Conservation (phyloP, 2,113 vertebrate species). For the Clarias gariepinus region DNA sequence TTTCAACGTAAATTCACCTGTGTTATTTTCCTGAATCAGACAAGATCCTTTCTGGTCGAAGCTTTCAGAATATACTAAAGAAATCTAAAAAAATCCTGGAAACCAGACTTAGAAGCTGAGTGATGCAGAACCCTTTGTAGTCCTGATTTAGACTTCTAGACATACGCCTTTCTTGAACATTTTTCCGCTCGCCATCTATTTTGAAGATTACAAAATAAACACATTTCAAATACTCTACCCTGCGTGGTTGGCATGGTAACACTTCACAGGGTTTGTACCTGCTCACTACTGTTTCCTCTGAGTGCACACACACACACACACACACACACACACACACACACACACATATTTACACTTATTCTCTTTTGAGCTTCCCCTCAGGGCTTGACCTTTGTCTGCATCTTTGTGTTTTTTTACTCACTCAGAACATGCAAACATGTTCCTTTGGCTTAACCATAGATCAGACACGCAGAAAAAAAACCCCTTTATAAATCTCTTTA, state of each 20-base stretch:
- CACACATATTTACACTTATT: slow-evolving; percentile 28
- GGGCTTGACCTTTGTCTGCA: slow-evolving; percentile 49
- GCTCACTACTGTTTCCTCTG: slow-evolving; percentile 52
- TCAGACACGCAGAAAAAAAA: not conserved
- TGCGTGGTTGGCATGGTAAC: slow-evolving; percentile 72
- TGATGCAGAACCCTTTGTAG: slow-evolving; percentile 28
- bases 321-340: slow-evolving; percentile 36
- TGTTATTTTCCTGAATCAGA: not conserved
- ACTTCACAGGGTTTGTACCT: slow-evolving; percentile 60
- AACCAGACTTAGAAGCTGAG: slow-evolving; percentile 26
- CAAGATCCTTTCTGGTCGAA: not conserved
- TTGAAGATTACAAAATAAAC: slow-evolving; percentile 61
- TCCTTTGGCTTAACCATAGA: not conserved
- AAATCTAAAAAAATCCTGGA: not conserved
- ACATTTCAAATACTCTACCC: slow-evolving; percentile 58
- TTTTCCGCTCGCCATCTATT: slow-evolving; percentile 49
- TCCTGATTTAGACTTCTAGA: slow-evolving; percentile 45
- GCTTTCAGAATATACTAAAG: not conserved
- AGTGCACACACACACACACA: slow-evolving; percentile 35
- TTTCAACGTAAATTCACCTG: not conserved
- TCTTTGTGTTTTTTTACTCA: slow-evolving; percentile 20
- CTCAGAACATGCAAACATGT: not conserved
- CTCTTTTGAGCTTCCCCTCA: not conserved
- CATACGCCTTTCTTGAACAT: slow-evolving; percentile 32
- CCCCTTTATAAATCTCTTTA: too few species aligned